Base-by-base conservation (phyloP, 2,113 vertebrate species). In the Campylorhamphus procurvoides region DNA sequence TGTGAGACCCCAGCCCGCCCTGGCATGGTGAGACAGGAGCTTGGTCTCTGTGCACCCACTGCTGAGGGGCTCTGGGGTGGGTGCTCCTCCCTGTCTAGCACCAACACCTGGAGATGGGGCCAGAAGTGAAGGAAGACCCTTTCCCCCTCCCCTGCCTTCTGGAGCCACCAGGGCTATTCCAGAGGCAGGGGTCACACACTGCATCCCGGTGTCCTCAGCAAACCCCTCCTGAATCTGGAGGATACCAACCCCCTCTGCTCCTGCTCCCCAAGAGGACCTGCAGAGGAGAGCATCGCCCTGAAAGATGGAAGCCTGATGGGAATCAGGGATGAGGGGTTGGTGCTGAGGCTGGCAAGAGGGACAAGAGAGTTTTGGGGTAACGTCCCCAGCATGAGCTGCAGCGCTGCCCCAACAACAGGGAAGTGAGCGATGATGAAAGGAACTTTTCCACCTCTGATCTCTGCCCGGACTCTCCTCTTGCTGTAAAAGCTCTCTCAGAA, bases 401-500 rank as follows among this genome's bases (percentile, higher is more conserved):
- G 55, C 37, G 31, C 56, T 18, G 39, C 63, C 81, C 53, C 5
- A 1, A 5, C 1, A 4, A 46, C 40, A 18, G 46, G 6, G 11
- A 62, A 59, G 42, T 0, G 3, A 78, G 49, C 0, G 0, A 53
- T 2, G 60, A 87, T 44, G 81, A 59, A 25, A 82, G 72, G 50
- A 49, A 29, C 86, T 40, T 71, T 50, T 46, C 83, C 50, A 18
- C 25, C 79, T 40, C 53, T 3, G 39, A 22, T 44, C 60, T 28
- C 83, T 0, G 33, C 75, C 16, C 1, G 1, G 68, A 20, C 75
- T 66, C 88, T 55, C 68, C 71, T 44, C 31, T 56, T 2, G 3
- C 87, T 50, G 63, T 2, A n/a, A 76, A 83, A 94, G 87, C 89
- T 50, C 81, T 47, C 80, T 85, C 91, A 87, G 93, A 79, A 91